Evolutionary conservation across 2,113 vertebrate genomes (phyloP).

Genomic region (Acanthisitta chloris): DNA sequence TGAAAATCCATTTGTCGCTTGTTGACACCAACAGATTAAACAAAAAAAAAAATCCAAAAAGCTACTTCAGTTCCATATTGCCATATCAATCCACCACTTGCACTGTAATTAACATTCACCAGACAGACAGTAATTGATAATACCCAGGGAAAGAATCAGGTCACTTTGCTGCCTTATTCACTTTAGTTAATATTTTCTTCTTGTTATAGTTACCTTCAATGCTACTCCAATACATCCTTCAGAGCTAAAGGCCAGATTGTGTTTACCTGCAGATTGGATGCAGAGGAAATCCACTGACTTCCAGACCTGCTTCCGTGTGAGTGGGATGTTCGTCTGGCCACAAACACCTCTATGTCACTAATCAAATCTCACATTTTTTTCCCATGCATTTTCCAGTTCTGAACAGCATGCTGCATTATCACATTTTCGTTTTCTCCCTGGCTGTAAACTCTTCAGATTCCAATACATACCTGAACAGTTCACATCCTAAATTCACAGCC

Average conservation of each 20-base stretch:
- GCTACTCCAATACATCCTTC: not conserved
- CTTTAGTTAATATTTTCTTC: not conserved
- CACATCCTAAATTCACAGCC: not conserved
- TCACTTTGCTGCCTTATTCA: not conserved
- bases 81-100: not conserved
- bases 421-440: not conserved
- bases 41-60: not conserved
- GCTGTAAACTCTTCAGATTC: not conserved
- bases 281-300: constrained; percentile 19
- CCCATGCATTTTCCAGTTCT: not conserved
- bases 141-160: not conserved
- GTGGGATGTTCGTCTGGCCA: not conserved
- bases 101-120: not conserved
- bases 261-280: not conserved
- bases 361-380: not conserved
- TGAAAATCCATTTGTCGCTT: not conserved
- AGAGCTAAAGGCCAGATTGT: not conserved
- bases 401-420: not conserved
- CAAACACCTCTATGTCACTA: not conserved
- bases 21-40: not conserved
- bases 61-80: not conserved
- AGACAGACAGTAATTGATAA: not conserved
- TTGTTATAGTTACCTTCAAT: not conserved
- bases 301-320: not conserved
- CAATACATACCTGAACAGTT: not conserved